Evolutionary conservation across 2,888 invertebrate genomes (phyloP), one percentile per base, ranked within the genome.

Genomic region (Lepidocyrtinus sp.): DNA sequence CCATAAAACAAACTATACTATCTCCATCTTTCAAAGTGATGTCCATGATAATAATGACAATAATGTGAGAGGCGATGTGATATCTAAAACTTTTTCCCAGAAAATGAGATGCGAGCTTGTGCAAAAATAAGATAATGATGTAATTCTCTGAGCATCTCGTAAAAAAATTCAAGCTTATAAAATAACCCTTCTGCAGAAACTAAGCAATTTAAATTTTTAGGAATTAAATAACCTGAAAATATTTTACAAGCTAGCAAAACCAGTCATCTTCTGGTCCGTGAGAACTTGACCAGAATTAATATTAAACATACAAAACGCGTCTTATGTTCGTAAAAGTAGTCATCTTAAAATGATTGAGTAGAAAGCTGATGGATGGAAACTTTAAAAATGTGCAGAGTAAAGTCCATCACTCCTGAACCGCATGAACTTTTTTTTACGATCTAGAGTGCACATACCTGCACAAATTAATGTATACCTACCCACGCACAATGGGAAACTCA

Each of bases 211-310:
- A 50, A 50, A 7, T 50, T 50, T 50, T 50, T 50, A 50, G 50
- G 17, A 15, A 17, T 15, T 27, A 61, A 68, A 61, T 45, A 15
- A 25, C 21, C 68, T 22, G 26, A 46, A 67, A 75, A 70, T n/a
- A 22, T 17, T 63, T 74, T 65, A 71, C 71, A 75, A 67, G 65
- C 71, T 62, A 24, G 36, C 70, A 21, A 75, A 75, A 80, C 80
- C 75, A 71, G 75, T 50, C 50, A 75, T 80, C 80, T 71, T 50
- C 2, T 2, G 50, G 15, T 50, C 71, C 80, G 80, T 80, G 80
- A 80, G 80, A 80, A 80, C 71, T 80, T 65, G 19, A 50, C 50
- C 17, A 17, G 50, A 50, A 50, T 50, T 50, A 50, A 50, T 50
- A 50, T 50, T 50, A n/a, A n/a, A n/a, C n/a, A n/a, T n/a, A n/a